A percentile compares a stretch with the other conserved stretches of the same genome.
Evolutionary conservation across 2,888 invertebrate species (phyloP).

Genomic region (Axea sp.): DNA sequence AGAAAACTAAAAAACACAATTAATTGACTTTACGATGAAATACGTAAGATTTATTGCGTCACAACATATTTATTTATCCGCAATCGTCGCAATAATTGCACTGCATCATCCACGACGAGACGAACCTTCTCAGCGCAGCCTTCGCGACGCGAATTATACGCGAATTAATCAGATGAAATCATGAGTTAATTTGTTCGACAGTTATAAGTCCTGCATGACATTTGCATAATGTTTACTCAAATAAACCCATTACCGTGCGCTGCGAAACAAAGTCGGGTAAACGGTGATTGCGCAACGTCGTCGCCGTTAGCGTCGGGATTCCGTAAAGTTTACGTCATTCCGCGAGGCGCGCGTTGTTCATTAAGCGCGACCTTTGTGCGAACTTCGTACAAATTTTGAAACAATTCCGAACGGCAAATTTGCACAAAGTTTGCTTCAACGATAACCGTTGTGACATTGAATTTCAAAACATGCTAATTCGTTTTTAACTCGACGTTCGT

Average conservation of each 20-base stretch:
- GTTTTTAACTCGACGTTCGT: slow-evolving; percentile 20
- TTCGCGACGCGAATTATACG: not conserved
- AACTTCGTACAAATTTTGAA: slow-evolving; percentile 21
- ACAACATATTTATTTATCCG: too few relatives aligned
- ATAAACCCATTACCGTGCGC: slow-evolving; percentile 13
- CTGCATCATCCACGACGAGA: too few relatives aligned
- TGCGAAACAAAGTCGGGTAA: slow-evolving; percentile 12
- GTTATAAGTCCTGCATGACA: slow-evolving; percentile 5
- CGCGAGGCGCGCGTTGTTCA: slow-evolving; percentile 23
- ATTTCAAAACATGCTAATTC: slow-evolving; percentile 24
- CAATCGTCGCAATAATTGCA: too few relatives aligned
- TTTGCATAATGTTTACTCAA: slow-evolving; percentile 6
- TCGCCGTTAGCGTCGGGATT: slow-evolving; percentile 13
- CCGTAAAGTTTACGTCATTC: slow-evolving; percentile 15
- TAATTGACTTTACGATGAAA: too few relatives aligned
- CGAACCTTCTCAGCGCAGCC: too few relatives aligned
- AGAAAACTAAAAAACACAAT: too few relatives aligned
- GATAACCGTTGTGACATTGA: slow-evolving; percentile 14
- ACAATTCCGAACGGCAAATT: slow-evolving; percentile 27
- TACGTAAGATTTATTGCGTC: too few relatives aligned
- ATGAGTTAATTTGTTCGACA: slow-evolving; percentile 1
- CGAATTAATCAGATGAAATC: slow-evolving; percentile 1
- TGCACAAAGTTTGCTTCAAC: slow-evolving; percentile 25
- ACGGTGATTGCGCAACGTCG: slow-evolving; percentile 12
- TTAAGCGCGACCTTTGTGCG: slow-evolving; percentile 32